phyloP scores from a whole-genome alignment of 2,113 vertebrate genomes.

The Rana temporaria region DNA sequence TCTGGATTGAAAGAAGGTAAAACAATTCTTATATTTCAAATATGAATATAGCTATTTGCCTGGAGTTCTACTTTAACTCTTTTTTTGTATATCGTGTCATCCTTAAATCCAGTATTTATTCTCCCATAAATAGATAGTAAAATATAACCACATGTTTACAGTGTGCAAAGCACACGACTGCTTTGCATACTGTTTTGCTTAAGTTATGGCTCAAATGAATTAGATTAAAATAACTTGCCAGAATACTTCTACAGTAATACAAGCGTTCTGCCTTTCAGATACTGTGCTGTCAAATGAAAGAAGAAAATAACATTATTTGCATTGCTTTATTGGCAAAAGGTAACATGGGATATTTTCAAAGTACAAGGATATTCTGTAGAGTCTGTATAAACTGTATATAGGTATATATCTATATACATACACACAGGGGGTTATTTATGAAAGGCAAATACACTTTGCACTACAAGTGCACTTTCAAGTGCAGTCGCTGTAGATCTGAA shows the following conservation, averaged over 20 bases:
- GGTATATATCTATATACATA: too few relatives aligned
- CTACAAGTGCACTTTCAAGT: too few relatives aligned
- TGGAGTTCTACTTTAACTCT: background rate
- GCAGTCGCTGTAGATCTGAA: too few relatives aligned
- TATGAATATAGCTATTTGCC: too few relatives aligned
- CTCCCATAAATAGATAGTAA: conserved; percentile 8
- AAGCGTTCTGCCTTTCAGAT: background rate
- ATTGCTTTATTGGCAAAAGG: background rate
- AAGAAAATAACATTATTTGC: background rate
- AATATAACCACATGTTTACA: background rate
- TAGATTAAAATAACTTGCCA: background rate
- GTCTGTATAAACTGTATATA: too few relatives aligned
- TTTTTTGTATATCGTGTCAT: background rate
- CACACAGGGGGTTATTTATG: too few relatives aligned
- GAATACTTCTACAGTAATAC: background rate
- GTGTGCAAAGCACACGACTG: background rate
- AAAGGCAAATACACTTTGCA: too few relatives aligned
- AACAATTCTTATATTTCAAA: too few relatives aligned
- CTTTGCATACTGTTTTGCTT: conserved; percentile 14
- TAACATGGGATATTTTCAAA: background rate
- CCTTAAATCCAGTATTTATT: background rate
- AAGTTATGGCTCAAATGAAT: background rate
- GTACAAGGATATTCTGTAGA: background rate
- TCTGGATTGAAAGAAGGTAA: too few relatives aligned
- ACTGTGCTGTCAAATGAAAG: background rate